Percentiles rank a stretch among this genome's conserved stretches.
Evolutionary conservation across 2,113 vertebrate genomes (phyloP).

Genomic region (Clarias macrocephalus): DNA sequence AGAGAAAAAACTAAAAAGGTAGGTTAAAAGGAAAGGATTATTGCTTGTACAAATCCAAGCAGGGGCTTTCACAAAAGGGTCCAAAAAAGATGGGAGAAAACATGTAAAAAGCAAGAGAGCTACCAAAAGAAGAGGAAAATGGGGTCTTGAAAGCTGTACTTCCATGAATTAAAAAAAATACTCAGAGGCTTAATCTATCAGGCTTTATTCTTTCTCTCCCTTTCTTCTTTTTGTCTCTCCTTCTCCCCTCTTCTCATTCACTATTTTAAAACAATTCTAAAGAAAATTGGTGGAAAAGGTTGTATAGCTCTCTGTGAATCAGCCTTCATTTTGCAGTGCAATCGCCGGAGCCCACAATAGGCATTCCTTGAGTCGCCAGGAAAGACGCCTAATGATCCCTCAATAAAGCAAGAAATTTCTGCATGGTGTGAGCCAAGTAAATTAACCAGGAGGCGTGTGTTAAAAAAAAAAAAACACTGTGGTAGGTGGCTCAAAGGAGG

Average conservation of each 20-base stretch:
- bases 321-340: slow-evolving; percentile 34
- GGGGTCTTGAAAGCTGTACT: slow-evolving; percentile 76
- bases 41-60: slow-evolving; percentile 89
- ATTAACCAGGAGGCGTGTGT: slow-evolving; percentile 53
- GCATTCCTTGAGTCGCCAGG: slow-evolving; percentile 57
- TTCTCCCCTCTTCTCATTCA: slow-evolving; percentile 57
- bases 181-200: slow-evolving; percentile 52
- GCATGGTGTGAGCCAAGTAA: slow-evolving; percentile 57
- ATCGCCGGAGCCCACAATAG: slow-evolving; percentile 44
- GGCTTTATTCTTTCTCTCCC: slow-evolving; percentile 36
- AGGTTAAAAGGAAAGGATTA: slow-evolving; percentile 90
- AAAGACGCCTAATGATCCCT: slow-evolving; percentile 61
- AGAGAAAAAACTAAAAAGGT: slow-evolving; percentile 73
- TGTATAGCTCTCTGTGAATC: slow-evolving; percentile 49
- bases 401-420: slow-evolving; percentile 60
- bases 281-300: slow-evolving; percentile 63
- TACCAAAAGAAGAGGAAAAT: slow-evolving; percentile 77
- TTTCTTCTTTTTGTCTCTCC: slow-evolving; percentile 16
- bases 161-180: slow-evolving; percentile 76
- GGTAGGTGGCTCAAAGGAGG: slow-evolving; percentile 42
- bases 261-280: slow-evolving; percentile 73
- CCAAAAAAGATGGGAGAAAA: slow-evolving; percentile 90
- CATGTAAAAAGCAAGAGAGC: slow-evolving; percentile 77
- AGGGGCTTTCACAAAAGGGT: slow-evolving; percentile 82
- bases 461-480: slow-evolving; percentile 36